Conservation (phyloP, 64 coral and sea anemone species). For the Montipora foliosa region DNA sequence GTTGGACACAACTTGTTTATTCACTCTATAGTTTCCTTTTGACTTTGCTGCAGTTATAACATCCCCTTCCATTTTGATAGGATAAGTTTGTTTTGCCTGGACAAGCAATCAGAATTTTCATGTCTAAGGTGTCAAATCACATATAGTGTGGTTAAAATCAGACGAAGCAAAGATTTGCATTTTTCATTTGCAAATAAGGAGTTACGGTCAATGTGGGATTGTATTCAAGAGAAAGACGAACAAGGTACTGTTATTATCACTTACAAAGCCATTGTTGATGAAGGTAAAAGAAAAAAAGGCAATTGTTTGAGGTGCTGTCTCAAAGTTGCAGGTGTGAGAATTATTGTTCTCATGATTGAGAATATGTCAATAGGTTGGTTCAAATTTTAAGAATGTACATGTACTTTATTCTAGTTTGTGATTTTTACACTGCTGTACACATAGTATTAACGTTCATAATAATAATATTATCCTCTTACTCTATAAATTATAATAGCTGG, state of each 20-base stretch:
- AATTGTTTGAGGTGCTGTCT: neutral
- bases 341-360: neutral
- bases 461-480: neutral
- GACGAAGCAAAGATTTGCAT: neutral
- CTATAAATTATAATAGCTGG: neutral
- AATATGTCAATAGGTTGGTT: neutral
- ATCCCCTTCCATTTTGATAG: neutral
- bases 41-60: neutral
- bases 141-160: neutral
- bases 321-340: neutral
- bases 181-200: neutral
- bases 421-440: neutral
- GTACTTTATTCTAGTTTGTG: neutral
- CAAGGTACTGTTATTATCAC: neutral
- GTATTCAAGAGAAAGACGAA: neutral
- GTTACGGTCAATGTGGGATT: neutral
- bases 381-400: neutral
- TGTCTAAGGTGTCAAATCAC: neutral
- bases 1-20: neutral
- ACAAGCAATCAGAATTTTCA: neutral
- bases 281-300: neutral
- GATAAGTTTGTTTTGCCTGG: neutral
- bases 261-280: neutral
- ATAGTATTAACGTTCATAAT: neutral
- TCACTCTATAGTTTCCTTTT: neutral